Conservation (phyloP, 2,797 vertebrate species). For the Urocyon cinereoargenteus region DNA sequence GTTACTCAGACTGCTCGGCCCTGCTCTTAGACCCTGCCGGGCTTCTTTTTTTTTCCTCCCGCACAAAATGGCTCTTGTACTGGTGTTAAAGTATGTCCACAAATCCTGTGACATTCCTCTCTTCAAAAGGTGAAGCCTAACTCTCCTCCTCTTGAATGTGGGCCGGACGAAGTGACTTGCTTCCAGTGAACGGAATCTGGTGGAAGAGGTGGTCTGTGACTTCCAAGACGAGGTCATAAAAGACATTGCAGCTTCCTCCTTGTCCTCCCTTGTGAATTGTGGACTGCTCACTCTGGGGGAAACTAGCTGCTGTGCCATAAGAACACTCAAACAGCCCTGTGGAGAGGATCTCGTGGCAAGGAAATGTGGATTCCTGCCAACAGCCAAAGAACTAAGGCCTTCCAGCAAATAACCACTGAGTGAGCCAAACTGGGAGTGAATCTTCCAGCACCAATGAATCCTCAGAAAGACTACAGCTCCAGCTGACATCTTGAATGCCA, state of each 20-base stretch:
- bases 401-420: not conserved
- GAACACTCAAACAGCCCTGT: not conserved
- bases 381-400: not conserved
- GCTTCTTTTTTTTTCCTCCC: not conserved
- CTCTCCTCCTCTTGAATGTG: no score
- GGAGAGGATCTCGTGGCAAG: not conserved
- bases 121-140: not conserved
- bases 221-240: not conserved
- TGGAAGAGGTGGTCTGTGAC: not conserved
- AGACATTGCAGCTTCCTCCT: not conserved
- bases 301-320: not conserved
- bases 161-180: not conserved
- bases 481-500: not conserved
- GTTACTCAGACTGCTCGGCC: not conserved
- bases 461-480: not conserved
- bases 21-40: not conserved
- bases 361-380: not conserved
- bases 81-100: constrained; percentile 11
- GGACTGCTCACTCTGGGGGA: not conserved
- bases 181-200: not conserved
- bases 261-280: not conserved
- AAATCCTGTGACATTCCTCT: not conserved
- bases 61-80: not conserved
- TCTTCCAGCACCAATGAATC: not conserved
- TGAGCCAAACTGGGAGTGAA: not conserved